Percentiles rank a stretch among this genome's conserved stretches.
Conservation (phyloP, 2,888 invertebrate species). For the Drosophila peninsularis region DNA sequence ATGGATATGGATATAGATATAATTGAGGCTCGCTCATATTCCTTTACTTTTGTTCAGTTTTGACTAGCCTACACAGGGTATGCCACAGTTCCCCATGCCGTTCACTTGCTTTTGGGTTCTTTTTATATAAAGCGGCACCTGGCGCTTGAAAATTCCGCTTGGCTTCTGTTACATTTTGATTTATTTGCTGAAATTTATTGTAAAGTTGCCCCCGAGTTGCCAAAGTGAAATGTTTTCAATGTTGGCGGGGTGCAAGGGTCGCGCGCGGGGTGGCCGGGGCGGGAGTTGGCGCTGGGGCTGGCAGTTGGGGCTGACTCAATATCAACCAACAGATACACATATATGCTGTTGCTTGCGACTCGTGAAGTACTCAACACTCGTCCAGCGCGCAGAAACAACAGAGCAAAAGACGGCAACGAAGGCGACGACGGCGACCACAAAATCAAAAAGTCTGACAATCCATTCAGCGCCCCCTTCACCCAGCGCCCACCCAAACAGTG, state of each 20-base stretch:
- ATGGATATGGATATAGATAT: not conserved
- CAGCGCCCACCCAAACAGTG: conserved; percentile 1
- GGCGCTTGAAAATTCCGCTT: conserved; percentile 71
- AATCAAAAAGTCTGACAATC: conserved; percentile 63
- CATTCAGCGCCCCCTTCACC: conserved; percentile 25
- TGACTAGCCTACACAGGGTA: conserved; percentile 3
- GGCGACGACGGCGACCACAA: conserved; percentile 38
- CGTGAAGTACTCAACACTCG: conserved; percentile 50
- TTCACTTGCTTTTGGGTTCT: not conserved
- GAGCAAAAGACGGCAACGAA: conserved; percentile 1
- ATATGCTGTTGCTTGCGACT: conserved; percentile 27
- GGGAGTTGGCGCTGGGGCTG: not conserved
- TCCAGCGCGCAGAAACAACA: conserved; percentile 25
- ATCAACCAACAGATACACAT: conserved; percentile 32
- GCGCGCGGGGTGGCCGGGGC: not conserved
- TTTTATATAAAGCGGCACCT: conserved; percentile 54
- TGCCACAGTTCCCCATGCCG: not conserved
- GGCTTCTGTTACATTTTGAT: conserved; percentile 78
- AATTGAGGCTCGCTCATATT: not conserved
- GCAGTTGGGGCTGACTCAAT: conserved; percentile 21
- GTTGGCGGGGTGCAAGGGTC: not conserved
- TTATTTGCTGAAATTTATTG: conserved; percentile 79
- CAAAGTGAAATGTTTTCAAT: conserved; percentile 50
- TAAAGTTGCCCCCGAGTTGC: conserved; percentile 60
- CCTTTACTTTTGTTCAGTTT: not conserved